Evolutionary conservation across 2,888 invertebrate species (phyloP).

Genomic region (Lasioglossum leucozonium): DNA sequence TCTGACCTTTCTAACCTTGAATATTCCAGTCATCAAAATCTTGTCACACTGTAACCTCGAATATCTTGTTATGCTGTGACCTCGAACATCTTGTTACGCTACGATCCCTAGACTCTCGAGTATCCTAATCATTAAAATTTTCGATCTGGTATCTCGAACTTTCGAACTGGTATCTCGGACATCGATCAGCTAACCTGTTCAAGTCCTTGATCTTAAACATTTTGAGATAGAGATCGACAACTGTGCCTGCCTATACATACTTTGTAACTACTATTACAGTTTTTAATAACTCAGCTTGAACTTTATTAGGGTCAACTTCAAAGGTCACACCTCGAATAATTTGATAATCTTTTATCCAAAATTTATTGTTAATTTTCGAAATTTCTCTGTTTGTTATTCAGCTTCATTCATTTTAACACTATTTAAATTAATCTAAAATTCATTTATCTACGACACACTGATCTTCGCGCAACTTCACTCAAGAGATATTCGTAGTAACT

Average conservation of each 20-base stretch:
- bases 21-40: neutral
- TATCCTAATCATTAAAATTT: neutral
- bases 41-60: neutral
- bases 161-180: neutral
- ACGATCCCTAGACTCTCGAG: neutral
- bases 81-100: neutral
- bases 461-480: too few species aligned
- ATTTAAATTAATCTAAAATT: too few species aligned
- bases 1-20: neutral
- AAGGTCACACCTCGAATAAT: too few species aligned
- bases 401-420: too few species aligned
- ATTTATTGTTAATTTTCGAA: too few species aligned
- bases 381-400: too few species aligned
- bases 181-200: neutral
- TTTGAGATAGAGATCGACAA: neutral
- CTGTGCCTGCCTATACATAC: neutral
- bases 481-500: too few species aligned
- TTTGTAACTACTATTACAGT: neutral
- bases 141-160: neutral
- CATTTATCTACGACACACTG: too few species aligned
- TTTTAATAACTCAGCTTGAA: too few species aligned
- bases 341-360: too few species aligned
- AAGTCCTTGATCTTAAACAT: neutral
- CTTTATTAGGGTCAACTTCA: too few species aligned
- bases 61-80: neutral